phyloP scores from a whole-genome alignment of 2,888 invertebrate species.

The Noctua janthe region DNA sequence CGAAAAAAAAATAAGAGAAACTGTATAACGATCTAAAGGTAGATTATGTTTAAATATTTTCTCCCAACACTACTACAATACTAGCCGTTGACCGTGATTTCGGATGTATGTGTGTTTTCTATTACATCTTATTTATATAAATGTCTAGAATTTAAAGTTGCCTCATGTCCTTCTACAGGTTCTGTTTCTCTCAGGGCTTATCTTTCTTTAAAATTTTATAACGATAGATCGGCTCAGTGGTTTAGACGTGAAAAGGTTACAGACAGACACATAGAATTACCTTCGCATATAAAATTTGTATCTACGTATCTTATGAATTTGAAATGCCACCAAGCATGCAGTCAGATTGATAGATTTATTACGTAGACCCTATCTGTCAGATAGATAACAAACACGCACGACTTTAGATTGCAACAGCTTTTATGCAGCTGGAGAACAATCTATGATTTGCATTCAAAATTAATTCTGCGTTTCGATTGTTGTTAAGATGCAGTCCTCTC shows the following conservation, averaged over 20 bases:
- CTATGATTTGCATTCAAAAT: slow-evolving; percentile 1
- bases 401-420: background rate
- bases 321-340: background rate
- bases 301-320: background rate
- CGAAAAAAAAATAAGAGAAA: background rate
- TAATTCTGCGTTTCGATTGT: background rate
- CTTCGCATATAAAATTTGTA: background rate
- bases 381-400: slow-evolving; percentile 26
- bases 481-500: background rate
- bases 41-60: background rate
- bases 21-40: background rate
- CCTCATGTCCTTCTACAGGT: too few species aligned
- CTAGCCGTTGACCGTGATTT: background rate
- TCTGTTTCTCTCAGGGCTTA: background rate
- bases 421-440: slow-evolving; percentile 10
- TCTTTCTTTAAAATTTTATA: background rate
- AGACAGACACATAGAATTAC: background rate
- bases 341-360: slow-evolving; percentile 16
- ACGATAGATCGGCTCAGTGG: background rate
- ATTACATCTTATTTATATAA: background rate
- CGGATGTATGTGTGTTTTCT: too few species aligned
- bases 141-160: background rate
- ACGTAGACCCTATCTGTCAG: background rate
- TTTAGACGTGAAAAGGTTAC: background rate
- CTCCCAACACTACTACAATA: background rate